Base-by-base conservation (phyloP, 2,113 vertebrate genomes). In the Grammomys surdaster region DNA sequence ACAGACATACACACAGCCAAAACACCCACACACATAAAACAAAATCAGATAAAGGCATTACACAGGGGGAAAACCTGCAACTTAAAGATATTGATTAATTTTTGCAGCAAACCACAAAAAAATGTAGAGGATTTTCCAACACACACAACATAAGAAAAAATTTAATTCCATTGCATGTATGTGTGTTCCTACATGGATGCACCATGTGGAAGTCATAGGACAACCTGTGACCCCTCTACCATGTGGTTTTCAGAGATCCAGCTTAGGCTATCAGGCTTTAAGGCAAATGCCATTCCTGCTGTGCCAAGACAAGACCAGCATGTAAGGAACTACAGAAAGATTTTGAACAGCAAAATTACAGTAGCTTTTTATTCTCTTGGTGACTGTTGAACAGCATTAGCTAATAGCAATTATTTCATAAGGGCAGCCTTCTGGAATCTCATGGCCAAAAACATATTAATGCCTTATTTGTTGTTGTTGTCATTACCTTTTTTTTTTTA, bases 371-470 rank as follows among this genome's bases (percentile, higher is more conserved):
- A 89, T 89, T 65, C 43, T 67, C 82, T 65, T 67, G 48, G 16
- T 20, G 33, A 91, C 80, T 60, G 22, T 65, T 84, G 70, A 72
- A 90, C 22, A 72, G 9, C 81, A 33, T 95, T 78, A 81, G 67
- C 72, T 86, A 31, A 73, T n/a, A 86, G 22, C 60, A 81, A 93
- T 93, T 85, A 58, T 63, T n/a, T 78, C 65, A 75, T 46, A 12
- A 5, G 8, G 54, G 28, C 26, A 17, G 56, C 73, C 40, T 72
- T 90, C 72, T 77, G 60, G 22, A 96, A 67, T 95, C 77, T 87
- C 90, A 73, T 36, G 80, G 36, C 54, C 86, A 97, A 67, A 90
- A 81, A 63, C 70, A 88, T 48, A 7, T 65, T 43, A 60, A 36
- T 7, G 43, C 14, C 28, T 82, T 60, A 51, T 56, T 43, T 43